Evolutionary conservation across 2,113 vertebrate species (phyloP), one percentile per base, ranked within the genome.

Genomic region (Echinops telfairi): DNA sequence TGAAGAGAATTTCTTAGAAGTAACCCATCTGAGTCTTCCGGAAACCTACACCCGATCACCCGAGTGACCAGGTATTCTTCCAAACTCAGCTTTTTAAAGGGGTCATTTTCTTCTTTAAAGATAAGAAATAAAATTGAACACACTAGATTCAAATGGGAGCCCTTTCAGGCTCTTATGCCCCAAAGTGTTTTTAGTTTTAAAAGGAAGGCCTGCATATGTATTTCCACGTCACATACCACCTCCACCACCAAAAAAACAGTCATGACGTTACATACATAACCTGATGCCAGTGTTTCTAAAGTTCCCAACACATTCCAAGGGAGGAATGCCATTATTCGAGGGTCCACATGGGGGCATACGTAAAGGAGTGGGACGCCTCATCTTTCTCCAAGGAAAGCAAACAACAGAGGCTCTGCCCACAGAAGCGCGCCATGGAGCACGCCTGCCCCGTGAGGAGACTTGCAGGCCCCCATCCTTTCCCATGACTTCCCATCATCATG

Each of bases 101-200:
- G 20, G n/a, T 36, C 29, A 66, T 83, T 70, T 7, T 60, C 91
- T 47, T 90, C 29, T 62, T 80, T 83, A 33, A 79, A 84, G 89
- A 83, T 29, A 86, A 92, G 3, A 64, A 89, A 71, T 33, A 6
- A 82, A 86, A 86, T 5, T 60, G 57, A 83, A 70, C 27, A 62
- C 7, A 40, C 40, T 33, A 23, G 3, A 57, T 64, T 38, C 22
- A 68, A 43, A 64, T 3, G 15, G 5, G 40, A n/a, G 11, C 25
- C 12, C 62, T n/a, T 71, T 58, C 64, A 77, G 22, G 20, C 53
- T 8, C 27, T 66, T 43, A 0, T 64, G 64, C 7, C 17, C 14
- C 78, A 19, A 47, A 7, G 1, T 75, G 76, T 70, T 38, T n/a
- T 14, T 38, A 29, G 60, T 82, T 36, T 43, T n/a, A 86, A 70